Evolutionary conservation across 1,140 invertebrate species (phyloP).

Genomic region (Protaetia brevitarsis): DNA sequence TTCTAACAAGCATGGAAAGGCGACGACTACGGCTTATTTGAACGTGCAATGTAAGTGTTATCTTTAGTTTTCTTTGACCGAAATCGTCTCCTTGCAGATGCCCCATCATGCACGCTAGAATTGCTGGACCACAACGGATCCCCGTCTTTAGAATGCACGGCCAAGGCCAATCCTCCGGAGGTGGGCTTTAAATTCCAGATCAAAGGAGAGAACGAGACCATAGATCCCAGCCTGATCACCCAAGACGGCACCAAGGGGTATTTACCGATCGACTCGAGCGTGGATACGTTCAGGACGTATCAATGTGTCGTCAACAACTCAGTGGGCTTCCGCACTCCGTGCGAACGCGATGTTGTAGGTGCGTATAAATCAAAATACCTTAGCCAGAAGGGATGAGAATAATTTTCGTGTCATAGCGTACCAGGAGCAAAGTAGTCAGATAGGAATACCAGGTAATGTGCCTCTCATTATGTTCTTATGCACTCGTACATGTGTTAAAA

Average conservation of each 20-base stretch:
- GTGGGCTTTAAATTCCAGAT: constrained; percentile 82
- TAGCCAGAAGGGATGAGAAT: neutral
- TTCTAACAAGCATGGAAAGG: constrained; percentile 70
- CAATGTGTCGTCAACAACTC: constrained; percentile 81
- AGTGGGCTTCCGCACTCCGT: constrained; percentile 70
- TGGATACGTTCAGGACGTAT: constrained; percentile 73
- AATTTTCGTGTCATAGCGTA: constrained; percentile 44
- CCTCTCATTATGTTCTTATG: constrained; percentile 18
- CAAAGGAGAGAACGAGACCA: constrained; percentile 76
- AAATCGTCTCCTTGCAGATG: constrained; percentile 56
- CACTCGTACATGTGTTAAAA: constrained; percentile 23
- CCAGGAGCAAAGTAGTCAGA: constrained; percentile 58
- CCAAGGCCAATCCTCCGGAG: constrained; percentile 74
- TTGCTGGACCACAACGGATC: constrained; percentile 67
- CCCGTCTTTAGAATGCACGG: constrained; percentile 75
- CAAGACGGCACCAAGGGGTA: constrained; percentile 59
- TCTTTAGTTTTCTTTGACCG: too few species aligned
- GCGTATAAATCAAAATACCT: too few species aligned
- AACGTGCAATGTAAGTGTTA: constrained; percentile 76
- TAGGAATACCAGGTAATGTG: constrained; percentile 48
- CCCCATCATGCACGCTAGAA: constrained; percentile 79
- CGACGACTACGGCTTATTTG: constrained; percentile 61
- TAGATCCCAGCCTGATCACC: constrained; percentile 51
- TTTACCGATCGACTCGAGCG: constrained; percentile 61
- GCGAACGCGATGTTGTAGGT: constrained; percentile 78